Evolutionary conservation across 1,140 invertebrate species (phyloP), one percentile per base, ranked within the genome.

Genomic region (Tetramorium simillimum): DNA sequence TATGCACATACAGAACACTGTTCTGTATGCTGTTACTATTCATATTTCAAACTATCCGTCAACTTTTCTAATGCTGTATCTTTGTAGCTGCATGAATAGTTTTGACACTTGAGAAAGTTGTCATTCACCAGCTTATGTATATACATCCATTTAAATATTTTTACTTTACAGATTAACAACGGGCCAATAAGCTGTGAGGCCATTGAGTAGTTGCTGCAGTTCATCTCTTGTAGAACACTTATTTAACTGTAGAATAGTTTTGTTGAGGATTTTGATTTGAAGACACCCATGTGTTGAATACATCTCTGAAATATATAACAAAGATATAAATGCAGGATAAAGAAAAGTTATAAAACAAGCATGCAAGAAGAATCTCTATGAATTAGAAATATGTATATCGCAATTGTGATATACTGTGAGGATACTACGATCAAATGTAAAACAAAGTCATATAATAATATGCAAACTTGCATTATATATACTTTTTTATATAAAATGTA

Each of bases 261-360:
- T 96, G 96, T 90, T 96, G 95, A 90, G 96, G 95, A 94, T 97
- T 97, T 95, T 97, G 97, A 96, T 98, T 98, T 85, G 97, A 97
- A 65, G 98, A 97, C 87, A 98, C 98, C 98, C 98, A 99, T 46
- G 97, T 97, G 92, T 97, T 97, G 95, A 98, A 99, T 62, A 99
- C 98, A 95, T 98, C 98, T 95, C 98, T 98, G 96, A 58, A 96
- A 96, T 88, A 56, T 24, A 63, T 4, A 60, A 84, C 49, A 21
- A 84, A 53, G 6, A 65, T 63, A 62, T 46, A 46, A 51, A 46
- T 84, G 43, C 10, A 21, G 46, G 40, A 60, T 58, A 21, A 51
- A 70, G 14, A 82, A 3, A 81, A 65, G 16, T 51, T 51, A 28
- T 70, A 56, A 9, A 80, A 69, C 16, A 60, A 9, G 5, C n/a